phyloP scores from a whole-genome alignment of 2,113 vertebrate genomes.

The Eptatretus burgeri region DNA sequence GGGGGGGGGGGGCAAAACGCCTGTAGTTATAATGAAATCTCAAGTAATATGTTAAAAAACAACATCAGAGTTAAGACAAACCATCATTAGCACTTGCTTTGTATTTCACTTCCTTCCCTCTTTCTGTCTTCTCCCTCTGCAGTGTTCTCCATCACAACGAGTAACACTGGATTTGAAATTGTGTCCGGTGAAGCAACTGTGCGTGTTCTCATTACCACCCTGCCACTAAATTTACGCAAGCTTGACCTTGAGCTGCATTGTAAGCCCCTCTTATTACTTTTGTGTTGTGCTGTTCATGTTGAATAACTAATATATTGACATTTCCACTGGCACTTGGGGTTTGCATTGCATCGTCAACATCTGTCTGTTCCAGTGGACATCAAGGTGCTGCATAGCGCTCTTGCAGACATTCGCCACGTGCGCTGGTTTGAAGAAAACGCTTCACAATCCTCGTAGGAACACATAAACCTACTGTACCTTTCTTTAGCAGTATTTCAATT shows the following conservation, averaged over 20 bases:
- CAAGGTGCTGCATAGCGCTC: conserved; percentile 76
- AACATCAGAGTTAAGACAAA: too few relatives aligned
- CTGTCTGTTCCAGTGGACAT: conserved; percentile 44
- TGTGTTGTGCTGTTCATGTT: neutral
- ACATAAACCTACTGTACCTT: too few relatives aligned
- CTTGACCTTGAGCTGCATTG: conserved; percentile 67
- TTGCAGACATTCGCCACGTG: conserved; percentile 72
- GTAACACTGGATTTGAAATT: conserved; percentile 81
- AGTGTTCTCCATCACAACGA: conserved; percentile 90
- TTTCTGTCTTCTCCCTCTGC: conserved; percentile 7
- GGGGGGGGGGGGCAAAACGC: too few relatives aligned
- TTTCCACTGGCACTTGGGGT: too few relatives aligned
- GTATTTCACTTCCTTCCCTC: too few relatives aligned
- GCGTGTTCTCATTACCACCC: conserved; percentile 84
- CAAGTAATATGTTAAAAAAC: too few relatives aligned
- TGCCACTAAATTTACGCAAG: conserved; percentile 79
- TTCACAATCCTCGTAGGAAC: conserved; percentile 70
- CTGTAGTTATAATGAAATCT: too few relatives aligned
- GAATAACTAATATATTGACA: too few relatives aligned
- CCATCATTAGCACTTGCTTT: too few relatives aligned
- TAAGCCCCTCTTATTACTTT: conserved; percentile 14
- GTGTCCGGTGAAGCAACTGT: conserved; percentile 70
- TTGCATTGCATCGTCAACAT: too few relatives aligned
- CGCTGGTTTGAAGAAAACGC: conserved; percentile 97
- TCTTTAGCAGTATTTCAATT: too few relatives aligned